These are phyloP conservation scores for Lutjanus erythropterus DNA, from an alignment of 2,113 vertebrate genomes.

Conservation along the genomic window DNA sequence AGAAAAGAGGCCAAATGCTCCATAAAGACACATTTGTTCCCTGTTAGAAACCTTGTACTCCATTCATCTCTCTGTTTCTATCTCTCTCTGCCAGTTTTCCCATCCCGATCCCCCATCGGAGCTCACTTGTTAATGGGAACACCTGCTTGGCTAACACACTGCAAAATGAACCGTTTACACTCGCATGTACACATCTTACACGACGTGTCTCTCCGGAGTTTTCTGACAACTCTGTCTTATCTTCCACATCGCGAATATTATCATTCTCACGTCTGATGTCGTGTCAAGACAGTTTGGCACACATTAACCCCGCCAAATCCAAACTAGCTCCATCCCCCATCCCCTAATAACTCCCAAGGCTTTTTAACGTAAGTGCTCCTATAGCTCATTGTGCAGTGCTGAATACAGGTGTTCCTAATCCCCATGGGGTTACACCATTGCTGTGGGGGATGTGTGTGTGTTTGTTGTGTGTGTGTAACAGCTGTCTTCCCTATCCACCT, in stretches of 20 bases:
- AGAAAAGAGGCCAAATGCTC: conserved; percentile 44
- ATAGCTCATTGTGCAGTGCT: conserved; percentile 80
- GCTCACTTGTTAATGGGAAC: conserved; percentile 77
- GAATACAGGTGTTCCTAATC: conserved; percentile 85
- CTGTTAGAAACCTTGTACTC: conserved; percentile 51
- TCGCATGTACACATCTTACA: conserved; percentile 51
- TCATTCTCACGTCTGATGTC: conserved; percentile 58
- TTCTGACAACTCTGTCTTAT: conserved; percentile 57
- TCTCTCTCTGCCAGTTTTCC: conserved; percentile 48
- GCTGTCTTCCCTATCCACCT: conserved; percentile 77
- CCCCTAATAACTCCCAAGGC: conserved; percentile 70
- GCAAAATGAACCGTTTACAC: conserved; percentile 73
- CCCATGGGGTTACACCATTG: conserved; percentile 69
- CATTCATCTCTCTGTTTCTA: conserved; percentile 55
- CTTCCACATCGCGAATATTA: conserved; percentile 51
- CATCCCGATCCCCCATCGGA: conserved; percentile 56
- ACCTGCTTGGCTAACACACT: conserved; percentile 77
- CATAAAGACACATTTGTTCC: conserved; percentile 41
- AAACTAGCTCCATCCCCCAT: conserved; percentile 48
- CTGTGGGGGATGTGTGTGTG: conserved; percentile 60
- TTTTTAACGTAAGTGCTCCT: conserved; percentile 76
- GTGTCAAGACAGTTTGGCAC: conserved; percentile 29
- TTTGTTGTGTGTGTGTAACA: conserved; percentile 65
- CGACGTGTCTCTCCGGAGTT: conserved; percentile 58
- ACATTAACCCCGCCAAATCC: conserved; percentile 51